Evolutionary conservation across 2,113 vertebrate species (phyloP).

Genomic region (human (Homo sapiens)): DNA sequence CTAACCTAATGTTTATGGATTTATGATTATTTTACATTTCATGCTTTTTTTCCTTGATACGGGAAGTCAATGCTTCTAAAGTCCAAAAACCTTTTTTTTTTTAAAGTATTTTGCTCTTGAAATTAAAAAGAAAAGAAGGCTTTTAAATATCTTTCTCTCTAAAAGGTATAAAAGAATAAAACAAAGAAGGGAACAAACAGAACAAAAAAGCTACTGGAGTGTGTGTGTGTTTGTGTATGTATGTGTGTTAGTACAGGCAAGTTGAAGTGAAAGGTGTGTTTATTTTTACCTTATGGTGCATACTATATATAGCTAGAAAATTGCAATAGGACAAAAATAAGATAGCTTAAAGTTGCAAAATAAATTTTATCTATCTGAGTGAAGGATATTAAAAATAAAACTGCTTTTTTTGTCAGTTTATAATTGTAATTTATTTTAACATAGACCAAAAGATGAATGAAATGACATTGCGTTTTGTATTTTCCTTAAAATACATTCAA

Average conservation of each 20-base stretch:
- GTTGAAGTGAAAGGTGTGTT: neutral
- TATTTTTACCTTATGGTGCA: neutral
- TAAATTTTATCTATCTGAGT: neutral
- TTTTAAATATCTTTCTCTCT: neutral
- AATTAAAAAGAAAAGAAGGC: neutral
- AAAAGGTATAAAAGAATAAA: neutral
- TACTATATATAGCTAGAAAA: neutral
- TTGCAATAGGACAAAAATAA: neutral
- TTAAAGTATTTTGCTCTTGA: neutral
- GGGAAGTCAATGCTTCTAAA: neutral
- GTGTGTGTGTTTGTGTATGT: too few species aligned
- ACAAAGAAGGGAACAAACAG: neutral
- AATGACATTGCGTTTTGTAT: slow-evolving; percentile 1
- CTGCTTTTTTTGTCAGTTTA: neutral
- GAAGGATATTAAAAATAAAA: neutral
- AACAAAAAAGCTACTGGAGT: neutral
- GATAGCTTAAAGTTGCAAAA: neutral
- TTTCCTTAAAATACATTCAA: neutral
- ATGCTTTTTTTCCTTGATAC: neutral
- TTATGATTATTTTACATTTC: neutral
- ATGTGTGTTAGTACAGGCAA: neutral
- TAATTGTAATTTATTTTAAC: slow-evolving; percentile 30
- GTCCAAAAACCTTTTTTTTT: neutral
- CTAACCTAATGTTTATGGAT: neutral
- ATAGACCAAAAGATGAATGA: neutral